A percentile compares a stretch with the other conserved stretches of the same genome.
Conservation (phyloP, 2,888 invertebrate genomes). For the Neoaliturus tenellus region DNA sequence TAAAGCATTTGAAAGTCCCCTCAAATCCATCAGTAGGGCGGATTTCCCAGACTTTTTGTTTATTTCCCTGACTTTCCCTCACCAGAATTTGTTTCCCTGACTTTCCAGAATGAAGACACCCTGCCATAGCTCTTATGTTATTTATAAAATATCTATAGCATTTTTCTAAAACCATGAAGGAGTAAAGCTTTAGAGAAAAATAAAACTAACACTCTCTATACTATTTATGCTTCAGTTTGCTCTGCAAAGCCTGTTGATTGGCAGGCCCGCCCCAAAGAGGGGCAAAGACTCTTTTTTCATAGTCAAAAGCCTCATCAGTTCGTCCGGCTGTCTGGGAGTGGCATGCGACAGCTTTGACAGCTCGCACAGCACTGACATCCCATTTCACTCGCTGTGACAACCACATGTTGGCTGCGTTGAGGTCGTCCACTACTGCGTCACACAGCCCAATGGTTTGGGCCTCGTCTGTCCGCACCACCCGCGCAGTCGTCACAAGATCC, state of each 20-base stretch:
- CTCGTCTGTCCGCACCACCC: constrained; percentile 69
- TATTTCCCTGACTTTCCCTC: no score
- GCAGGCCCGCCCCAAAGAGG: constrained; percentile 72
- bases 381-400: constrained; percentile 67
- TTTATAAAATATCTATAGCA: no score
- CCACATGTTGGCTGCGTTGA: constrained; percentile 70
- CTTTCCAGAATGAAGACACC: no score
- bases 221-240: constrained; percentile 70
- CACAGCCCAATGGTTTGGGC: constrained; percentile 72
- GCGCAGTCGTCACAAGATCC: constrained; percentile 70
- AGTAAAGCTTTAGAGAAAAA: no score
- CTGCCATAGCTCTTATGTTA: no score
- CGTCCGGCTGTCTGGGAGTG: background rate
- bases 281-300: constrained; percentile 71
- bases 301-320: constrained; percentile 62
- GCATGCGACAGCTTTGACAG: constrained; percentile 63
- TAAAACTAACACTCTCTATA: no score
- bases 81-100: no score
- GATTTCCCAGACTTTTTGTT: no score
- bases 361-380: constrained; percentile 67
- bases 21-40: no score
- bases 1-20: no score
- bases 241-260: constrained; percentile 70
- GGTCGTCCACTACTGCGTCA: constrained; percentile 69
- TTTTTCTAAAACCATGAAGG: no score